phyloP scores from a whole-genome alignment of 2,888 invertebrate species.

The Psylliodes chrysocephalus region DNA sequence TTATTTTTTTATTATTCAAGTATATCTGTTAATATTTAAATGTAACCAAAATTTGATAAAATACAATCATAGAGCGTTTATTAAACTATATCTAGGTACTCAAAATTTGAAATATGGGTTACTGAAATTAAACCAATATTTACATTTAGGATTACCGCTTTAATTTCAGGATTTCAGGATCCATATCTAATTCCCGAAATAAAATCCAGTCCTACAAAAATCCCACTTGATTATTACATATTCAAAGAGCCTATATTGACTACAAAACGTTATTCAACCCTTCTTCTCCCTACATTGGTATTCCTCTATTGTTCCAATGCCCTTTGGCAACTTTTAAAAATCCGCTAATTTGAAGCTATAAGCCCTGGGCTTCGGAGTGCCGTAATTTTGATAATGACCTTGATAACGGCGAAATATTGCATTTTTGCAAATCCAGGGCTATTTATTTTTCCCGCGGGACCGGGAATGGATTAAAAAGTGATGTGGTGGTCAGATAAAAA shows the following conservation, averaged over 20 bases:
- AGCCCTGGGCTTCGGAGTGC: slow-evolving; percentile 51
- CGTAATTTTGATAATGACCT: slow-evolving; percentile 64
- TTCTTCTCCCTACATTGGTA: slow-evolving; percentile 29
- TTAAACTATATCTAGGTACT: no score
- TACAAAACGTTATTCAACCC: slow-evolving; percentile 26
- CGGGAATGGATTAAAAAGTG: slow-evolving; percentile 53
- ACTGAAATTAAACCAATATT: no score
- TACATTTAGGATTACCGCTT: no score
- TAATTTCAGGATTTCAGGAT: no score
- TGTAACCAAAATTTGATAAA: no score
- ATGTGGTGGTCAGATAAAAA: slow-evolving; percentile 54
- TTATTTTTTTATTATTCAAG: no score
- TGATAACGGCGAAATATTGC: slow-evolving; percentile 64
- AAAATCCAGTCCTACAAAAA: not conserved
- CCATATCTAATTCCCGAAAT: not conserved
- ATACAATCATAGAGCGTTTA: no score
- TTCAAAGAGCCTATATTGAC: slow-evolving; percentile 22
- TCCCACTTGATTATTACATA: slow-evolving; percentile 13
- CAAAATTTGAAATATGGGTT: no score
- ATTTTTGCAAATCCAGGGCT: slow-evolving; percentile 62
- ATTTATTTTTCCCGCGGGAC: slow-evolving; percentile 60
- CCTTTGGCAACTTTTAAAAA: slow-evolving; percentile 43
- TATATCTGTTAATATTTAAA: no score
- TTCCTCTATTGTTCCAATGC: slow-evolving; percentile 28
- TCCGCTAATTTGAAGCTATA: slow-evolving; percentile 54